These are phyloP conservation scores for Gasterosteus nipponicus DNA, from an alignment of 2,113 vertebrate genomes.

Conservation along the genomic window DNA sequence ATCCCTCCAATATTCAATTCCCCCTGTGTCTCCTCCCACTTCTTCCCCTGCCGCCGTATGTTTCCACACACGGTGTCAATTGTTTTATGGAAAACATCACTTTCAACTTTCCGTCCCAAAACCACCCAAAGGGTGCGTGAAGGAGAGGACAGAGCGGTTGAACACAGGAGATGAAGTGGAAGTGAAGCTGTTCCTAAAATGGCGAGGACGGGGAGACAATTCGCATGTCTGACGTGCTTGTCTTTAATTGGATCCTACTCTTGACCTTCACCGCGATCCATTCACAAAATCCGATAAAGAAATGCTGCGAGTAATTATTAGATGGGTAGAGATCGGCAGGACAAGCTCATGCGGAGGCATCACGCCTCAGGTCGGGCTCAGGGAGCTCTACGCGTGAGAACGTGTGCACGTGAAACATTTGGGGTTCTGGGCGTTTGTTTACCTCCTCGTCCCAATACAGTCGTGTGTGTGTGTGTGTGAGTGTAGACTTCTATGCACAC, in stretches of 20 bases:
- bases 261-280: constrained; percentile 24
- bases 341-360: constrained; percentile 23
- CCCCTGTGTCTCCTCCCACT: constrained; percentile 32
- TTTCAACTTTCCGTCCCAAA: constrained; percentile 50
- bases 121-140: constrained; percentile 51
- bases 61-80: constrained; percentile 19
- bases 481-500: constrained; percentile 7
- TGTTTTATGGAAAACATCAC: constrained; percentile 9
- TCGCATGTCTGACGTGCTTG: constrained; percentile 1
- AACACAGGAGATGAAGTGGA: constrained; percentile 15
- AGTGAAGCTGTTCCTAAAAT: constrained; percentile 55
- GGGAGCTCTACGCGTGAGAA: constrained; percentile 41
- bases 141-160: constrained; percentile 15
- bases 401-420: constrained; percentile 47
- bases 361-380: constrained; percentile 27
- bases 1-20: constrained; percentile 64
- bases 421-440: constrained; percentile 68
- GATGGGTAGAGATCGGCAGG: neutral
- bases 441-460: constrained; percentile 64
- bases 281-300: constrained; percentile 12
- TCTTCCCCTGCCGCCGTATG: constrained; percentile 25
- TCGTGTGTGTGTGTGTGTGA: constrained; percentile 39
- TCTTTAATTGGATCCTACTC: constrained; percentile 17
- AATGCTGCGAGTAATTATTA: constrained; percentile 2
- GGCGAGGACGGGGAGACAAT: constrained; percentile 10